Evolutionary conservation across 2,113 vertebrate genomes (phyloP).

Genomic region (Trichechus manatus): DNA sequence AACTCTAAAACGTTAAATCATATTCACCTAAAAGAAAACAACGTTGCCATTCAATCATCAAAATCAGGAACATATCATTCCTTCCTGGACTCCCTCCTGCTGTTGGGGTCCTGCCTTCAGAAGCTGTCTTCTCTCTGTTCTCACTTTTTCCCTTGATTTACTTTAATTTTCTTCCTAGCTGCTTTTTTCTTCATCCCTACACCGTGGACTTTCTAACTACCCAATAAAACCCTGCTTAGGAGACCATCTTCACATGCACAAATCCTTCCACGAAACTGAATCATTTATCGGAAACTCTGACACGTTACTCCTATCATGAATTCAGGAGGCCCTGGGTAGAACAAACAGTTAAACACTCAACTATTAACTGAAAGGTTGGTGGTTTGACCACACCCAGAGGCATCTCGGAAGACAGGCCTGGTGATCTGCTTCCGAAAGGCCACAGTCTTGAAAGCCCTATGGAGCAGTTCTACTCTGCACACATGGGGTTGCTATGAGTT

Average conservation of each 20-base stretch:
- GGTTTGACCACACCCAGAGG: too few species aligned
- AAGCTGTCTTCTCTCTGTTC: neutral
- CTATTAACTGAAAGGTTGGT: too few species aligned
- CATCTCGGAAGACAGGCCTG: too few species aligned
- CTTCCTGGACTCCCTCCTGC: neutral
- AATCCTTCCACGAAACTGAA: neutral
- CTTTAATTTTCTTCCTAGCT: slow-evolving; percentile 39
- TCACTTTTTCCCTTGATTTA: slow-evolving; percentile 32
- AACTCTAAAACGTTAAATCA: slow-evolving; percentile 20
- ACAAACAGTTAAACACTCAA: too few species aligned
- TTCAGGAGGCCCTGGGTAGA: too few species aligned
- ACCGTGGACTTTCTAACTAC: neutral
- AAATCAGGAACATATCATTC: neutral
- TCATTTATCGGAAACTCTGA: neutral
- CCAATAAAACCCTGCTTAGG: neutral
- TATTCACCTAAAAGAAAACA: slow-evolving; percentile 22
- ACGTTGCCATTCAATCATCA: slow-evolving; percentile 18
- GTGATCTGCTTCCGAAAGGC: too few species aligned
- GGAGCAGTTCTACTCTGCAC: too few species aligned
- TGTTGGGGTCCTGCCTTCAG: neutral
- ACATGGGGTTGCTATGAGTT: too few species aligned
- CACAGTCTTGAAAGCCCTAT: too few species aligned
- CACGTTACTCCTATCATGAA: neutral
- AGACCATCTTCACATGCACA: neutral
- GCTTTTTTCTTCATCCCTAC: slow-evolving; percentile 15